Conservation (phyloP, 2,797 vertebrate genomes). For the Protonibea diacanthus region DNA sequence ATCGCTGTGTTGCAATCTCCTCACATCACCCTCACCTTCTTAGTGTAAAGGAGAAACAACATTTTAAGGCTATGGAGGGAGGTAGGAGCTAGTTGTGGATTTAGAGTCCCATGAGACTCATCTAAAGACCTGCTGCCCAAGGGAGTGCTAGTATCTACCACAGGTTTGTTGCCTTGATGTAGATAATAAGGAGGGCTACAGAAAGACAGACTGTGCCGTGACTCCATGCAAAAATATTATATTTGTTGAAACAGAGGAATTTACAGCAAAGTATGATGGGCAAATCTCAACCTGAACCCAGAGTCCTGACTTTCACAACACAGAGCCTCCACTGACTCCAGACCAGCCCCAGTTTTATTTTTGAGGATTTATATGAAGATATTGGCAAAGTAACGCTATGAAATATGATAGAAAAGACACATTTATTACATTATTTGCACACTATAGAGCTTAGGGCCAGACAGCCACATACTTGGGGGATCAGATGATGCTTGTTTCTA, state of each 20-base stretch:
- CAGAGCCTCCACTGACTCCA: background rate
- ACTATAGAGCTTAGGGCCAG: too few species aligned
- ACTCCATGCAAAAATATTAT: background rate
- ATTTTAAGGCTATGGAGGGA: constrained; percentile 1
- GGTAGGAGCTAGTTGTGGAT: constrained; percentile 34
- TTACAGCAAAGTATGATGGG: background rate
- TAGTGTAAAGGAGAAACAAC: too few species aligned
- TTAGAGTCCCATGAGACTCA: constrained; percentile 26
- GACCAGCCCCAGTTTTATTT: background rate
- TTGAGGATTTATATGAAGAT: background rate
- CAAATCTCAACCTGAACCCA: background rate
- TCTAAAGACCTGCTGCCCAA: constrained; percentile 21
- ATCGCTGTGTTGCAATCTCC: too few species aligned
- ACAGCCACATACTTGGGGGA: too few species aligned
- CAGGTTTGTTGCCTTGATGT: constrained; percentile 17
- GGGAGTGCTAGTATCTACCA: constrained; percentile 14
- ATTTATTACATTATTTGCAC: background rate
- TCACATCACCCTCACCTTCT: too few species aligned
- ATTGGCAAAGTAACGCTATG: background rate
- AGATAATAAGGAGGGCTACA: background rate
- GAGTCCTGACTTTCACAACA: background rate
- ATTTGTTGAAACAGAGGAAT: background rate
- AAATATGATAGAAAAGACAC: background rate
- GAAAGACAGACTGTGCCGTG: background rate
- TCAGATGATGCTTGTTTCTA: background rate